Base-by-base conservation (phyloP, 2,888 invertebrate species). In the Clivina fossor region DNA sequence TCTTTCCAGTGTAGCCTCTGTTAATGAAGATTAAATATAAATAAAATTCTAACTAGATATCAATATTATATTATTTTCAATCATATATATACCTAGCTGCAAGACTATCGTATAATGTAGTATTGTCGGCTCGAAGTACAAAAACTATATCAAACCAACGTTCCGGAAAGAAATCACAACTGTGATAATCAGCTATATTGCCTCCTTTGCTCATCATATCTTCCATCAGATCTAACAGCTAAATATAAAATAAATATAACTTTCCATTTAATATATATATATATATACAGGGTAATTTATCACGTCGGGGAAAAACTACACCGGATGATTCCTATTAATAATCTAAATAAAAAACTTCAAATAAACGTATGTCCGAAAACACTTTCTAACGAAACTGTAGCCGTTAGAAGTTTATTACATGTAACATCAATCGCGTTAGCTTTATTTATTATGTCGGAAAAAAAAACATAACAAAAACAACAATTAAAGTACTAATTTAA, bases 61-160 rank as follows among this genome's bases (percentile, higher is more conserved):
- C 30, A 26, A 26, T 26, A 26, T 26, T 26, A 26, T 7, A n/a
- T n/a, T n/a, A n/a, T n/a, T n/a, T n/a, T n/a, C n/a, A n/a, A n/a
- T n/a, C n/a, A n/a, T n/a, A n/a, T n/a, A 60, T 59, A 64, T 71
- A 87, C 85, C 88, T 83, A 11, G 80, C 79, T 41, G 80, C 77
- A 5, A 98, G 79, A 63, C 99, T 82, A 69, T 97, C 94, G 74
- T 88, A 97, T 3, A 99, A 78, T 19, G 82, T 74, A 3, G 90
- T 89, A 67, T 94, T 99, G 64, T 91, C 84, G 38, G 95, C 89
- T 61, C 93, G 80, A 22, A 99, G 78, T 0, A 99, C 96, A 77
- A 96, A 93, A 1, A 99, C 91, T 22, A 86, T 87, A 70, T 97
- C 93, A 76, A 98, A 98, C 94, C 95, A 98, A 56, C 95, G 78